Evolutionary conservation across 2,113 vertebrate genomes (phyloP), one percentile per base, ranked within the genome.

Genomic region (Ammodytes marinus): DNA sequence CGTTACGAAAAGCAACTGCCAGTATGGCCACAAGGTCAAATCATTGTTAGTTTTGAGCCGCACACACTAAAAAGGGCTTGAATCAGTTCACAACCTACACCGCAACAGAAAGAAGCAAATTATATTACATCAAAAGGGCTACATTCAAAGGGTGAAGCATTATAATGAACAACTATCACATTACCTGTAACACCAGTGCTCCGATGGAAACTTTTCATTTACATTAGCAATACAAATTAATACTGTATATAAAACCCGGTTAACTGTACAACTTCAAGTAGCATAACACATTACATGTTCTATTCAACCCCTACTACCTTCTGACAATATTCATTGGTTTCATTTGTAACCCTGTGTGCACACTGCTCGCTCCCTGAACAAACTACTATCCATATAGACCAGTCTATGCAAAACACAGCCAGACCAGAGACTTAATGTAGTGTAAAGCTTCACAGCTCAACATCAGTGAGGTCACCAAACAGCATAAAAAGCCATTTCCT

Each of bases 1-100:
- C 8, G 40, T 12, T 64, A 80, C 0, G 57, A 69, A 83, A 84
- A 86, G 50, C 75, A 72, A 66, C 66, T 45, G 59, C 57, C 37
- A 53, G 17, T 15, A 10, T 11, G 19, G 2, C 46, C 47, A 12
- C 5, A 8, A 45, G 61, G 61, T 68, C 19, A 12, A 64, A 42
- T n/a, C 52, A 54, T 35, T 49, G 43, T 46, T 81, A 63, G 14
- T 35, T 57, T 19, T 58, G 35, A 11, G 15, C 14, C 27, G 35
- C 8, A 6, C 50, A 52, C 14, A 69, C 57, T 15, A 27, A 8
- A 14, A 43, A 35, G 13, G 9, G 47, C 27, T 27, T 8, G 47
- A 70, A 39, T 17, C 5, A 9, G 42, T 19, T 61, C 7, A 55
- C 67, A 66, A 59, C 54, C 5, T 39, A 5, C 57, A 13, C 4